These are phyloP conservation scores for Mormyrus hasselquistii DNA, from an alignment of 2,797 vertebrate species.

Conservation along the genomic window DNA sequence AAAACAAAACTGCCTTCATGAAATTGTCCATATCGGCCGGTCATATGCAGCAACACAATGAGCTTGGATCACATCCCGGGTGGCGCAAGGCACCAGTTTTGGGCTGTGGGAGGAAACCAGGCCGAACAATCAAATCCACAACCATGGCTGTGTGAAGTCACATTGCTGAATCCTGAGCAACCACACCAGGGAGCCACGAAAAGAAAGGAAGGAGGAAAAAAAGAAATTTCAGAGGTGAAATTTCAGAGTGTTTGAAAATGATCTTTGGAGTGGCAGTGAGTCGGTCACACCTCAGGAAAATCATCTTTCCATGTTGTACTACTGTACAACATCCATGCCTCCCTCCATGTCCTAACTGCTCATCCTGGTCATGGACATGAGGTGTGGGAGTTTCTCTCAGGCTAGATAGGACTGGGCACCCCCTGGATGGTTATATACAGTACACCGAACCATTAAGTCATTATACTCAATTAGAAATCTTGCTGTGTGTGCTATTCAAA, in stretches of 20 bases:
- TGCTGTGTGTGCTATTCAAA: not conserved
- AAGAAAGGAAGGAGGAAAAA: not conserved
- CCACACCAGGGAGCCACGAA: not conserved
- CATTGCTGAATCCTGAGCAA: not conserved
- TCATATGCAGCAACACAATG: not conserved
- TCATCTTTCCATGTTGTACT: not conserved
- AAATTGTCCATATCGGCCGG: not conserved
- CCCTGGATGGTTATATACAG: not conserved
- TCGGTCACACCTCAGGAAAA: not conserved
- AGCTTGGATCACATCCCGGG: not conserved
- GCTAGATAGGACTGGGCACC: not conserved
- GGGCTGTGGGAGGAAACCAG: not conserved
- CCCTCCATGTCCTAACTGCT: not conserved
- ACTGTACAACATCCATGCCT: not conserved
- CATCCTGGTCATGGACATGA: not conserved
- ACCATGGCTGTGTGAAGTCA: not conserved
- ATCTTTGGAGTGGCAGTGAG: not conserved
- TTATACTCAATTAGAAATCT: not conserved
- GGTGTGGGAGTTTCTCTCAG: not conserved
- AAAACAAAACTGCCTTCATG: not conserved
- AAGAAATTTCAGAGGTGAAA: not conserved
- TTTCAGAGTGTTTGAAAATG: not conserved
- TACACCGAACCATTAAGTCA: not conserved
- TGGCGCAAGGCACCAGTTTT: not conserved
- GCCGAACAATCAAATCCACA: not conserved